Conservation (phyloP, 64 coral and sea anemone genomes). For the Acropora tenuis region DNA sequence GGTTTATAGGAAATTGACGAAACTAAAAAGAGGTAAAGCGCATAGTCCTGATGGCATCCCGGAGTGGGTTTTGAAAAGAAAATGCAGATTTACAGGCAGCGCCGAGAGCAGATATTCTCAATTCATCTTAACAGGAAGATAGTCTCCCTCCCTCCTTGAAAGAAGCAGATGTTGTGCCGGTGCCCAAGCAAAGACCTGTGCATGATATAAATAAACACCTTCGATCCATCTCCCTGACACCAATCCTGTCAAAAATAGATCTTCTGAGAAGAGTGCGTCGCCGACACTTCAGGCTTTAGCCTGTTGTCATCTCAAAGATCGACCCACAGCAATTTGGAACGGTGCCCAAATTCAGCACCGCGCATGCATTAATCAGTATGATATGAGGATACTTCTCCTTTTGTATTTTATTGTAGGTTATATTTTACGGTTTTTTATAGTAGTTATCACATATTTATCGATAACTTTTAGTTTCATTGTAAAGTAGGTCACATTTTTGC, state of each 20-base stretch:
- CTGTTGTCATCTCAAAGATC: neutral
- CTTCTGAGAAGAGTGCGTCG: neutral
- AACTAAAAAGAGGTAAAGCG: slow-evolving; percentile 34
- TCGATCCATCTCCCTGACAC: slow-evolving; percentile 44
- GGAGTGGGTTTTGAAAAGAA: slow-evolving; percentile 44
- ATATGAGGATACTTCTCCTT: no score
- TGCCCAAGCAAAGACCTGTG: slow-evolving; percentile 2
- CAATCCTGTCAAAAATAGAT: slow-evolving; percentile 2
- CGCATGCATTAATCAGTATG: no score
- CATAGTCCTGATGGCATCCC: slow-evolving; percentile 38
- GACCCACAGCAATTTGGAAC: no score
- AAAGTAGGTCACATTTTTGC: no score
- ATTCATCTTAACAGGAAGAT: slow-evolving; percentile 39
- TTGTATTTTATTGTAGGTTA: no score
- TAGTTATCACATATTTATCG: no score
- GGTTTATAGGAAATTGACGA: neutral
- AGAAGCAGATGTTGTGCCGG: neutral
- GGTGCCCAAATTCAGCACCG: no score
- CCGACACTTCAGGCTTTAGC: neutral
- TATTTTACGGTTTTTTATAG: no score
- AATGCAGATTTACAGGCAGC: slow-evolving; percentile 34
- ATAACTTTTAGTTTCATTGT: no score
- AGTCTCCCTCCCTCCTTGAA: slow-evolving; percentile 24
- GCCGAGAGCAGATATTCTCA: slow-evolving; percentile 43
- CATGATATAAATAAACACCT: neutral